Percentiles rank a stretch among this genome's conserved stretches.
Evolutionary conservation across 2,113 vertebrate genomes (phyloP).

Genomic region (Astatoreochromis straeleni): DNA sequence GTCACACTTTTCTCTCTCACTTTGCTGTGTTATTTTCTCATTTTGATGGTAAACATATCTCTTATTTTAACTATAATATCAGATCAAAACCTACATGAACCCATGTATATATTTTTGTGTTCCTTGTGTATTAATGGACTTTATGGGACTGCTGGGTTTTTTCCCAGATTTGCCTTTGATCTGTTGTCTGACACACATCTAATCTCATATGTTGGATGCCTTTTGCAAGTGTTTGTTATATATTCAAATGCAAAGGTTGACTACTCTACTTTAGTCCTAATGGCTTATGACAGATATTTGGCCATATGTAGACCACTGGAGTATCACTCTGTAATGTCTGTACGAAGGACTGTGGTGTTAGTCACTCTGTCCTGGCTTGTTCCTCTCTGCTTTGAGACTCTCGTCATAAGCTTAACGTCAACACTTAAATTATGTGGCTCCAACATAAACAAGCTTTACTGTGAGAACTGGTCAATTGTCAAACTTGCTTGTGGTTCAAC

Average conservation of each 20-base stretch:
- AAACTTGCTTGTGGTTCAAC: slow-evolving; percentile 17
- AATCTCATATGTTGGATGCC: not conserved
- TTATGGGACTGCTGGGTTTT: not conserved
- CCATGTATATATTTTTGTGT: slow-evolving; percentile 12
- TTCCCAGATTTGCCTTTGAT: slow-evolving; percentile 1
- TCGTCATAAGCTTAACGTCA: not conserved
- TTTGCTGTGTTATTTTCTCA: not conserved
- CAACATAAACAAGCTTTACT: slow-evolving; percentile 27
- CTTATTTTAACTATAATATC: slow-evolving; percentile 22
- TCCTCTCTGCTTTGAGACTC: not conserved
- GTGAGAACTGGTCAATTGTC: slow-evolving; percentile 43
- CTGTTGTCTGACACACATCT: not conserved
- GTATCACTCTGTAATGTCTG: slow-evolving; percentile 4
- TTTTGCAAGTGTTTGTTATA: not conserved
- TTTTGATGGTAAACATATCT: slow-evolving; percentile 1
- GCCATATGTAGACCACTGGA: not conserved
- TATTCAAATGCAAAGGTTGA: not conserved
- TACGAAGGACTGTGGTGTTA: not conserved
- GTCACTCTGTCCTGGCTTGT: not conserved
- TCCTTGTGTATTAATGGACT: not conserved
- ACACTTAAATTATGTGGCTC: slow-evolving; percentile 18
- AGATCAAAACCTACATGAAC: slow-evolving; percentile 11
- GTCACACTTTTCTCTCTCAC: not conserved
- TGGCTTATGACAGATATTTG: not conserved
- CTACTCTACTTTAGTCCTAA: not conserved